phyloP scores from a whole-genome alignment of 2,113 vertebrate species.

The Cryptotis parvus region DNA sequence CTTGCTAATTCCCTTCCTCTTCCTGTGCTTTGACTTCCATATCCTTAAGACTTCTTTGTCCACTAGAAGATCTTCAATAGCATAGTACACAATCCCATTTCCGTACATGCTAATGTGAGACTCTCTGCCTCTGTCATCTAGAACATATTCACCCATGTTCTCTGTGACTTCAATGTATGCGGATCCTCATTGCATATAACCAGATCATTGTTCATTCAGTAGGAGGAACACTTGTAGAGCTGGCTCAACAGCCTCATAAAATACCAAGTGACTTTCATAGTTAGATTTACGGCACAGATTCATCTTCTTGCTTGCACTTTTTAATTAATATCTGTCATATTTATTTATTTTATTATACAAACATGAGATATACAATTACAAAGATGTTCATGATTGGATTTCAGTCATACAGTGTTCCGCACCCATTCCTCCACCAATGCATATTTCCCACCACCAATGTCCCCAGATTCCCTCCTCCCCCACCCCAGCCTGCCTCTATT shows the following conservation, averaged over 20 bases:
- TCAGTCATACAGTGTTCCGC: too few relatives aligned
- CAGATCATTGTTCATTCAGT: slow-evolving; percentile 82
- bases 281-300: slow-evolving; percentile 82
- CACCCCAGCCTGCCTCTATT: too few relatives aligned
- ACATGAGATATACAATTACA: too few relatives aligned
- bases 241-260: slow-evolving; percentile 72
- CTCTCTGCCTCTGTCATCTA: not conserved
- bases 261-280: slow-evolving; percentile 76
- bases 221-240: slow-evolving; percentile 58
- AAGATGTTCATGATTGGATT: too few relatives aligned
- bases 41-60: not conserved
- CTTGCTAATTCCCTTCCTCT: not conserved
- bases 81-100: not conserved
- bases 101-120: not conserved
- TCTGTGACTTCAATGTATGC: not conserved
- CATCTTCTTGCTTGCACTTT: slow-evolving; percentile 54
- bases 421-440: too few relatives aligned
- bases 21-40: not conserved
- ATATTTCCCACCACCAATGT: too few relatives aligned
- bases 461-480: too few relatives aligned
- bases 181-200: slow-evolving; percentile 29
- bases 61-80: rapidly evolving
- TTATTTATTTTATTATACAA: too few relatives aligned
- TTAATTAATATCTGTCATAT: too few relatives aligned
- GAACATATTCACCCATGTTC: not conserved